Base-by-base conservation (phyloP, 2,888 invertebrate species). In the Leuctra nigra region DNA sequence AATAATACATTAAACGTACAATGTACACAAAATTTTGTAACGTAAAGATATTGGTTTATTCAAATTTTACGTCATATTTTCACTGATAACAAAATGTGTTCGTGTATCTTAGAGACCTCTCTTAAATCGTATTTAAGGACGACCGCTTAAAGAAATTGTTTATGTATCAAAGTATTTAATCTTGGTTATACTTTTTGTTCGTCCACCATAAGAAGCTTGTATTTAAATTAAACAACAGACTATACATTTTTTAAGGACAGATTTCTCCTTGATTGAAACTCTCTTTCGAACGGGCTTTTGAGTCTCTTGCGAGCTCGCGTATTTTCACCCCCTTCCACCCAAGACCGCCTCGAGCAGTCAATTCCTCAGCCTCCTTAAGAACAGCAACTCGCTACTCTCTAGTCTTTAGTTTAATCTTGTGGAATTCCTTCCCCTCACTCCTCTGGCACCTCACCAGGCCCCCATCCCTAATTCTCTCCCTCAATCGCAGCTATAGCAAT, bases 361-460 rank as follows among this genome's bases (percentile, higher is more conserved):
- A 50, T 35, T 55, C 55, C 54, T 54, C 53, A 29, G 55, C 25
- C 46, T 46, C 29, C 35, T 39, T 18, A 38, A 29, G 35, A 9
- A 23, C 53, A 48, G 54, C 48, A 50, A 24, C 50, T 22, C 20
- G 33, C 50, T 50, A 50, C 50, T 20, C 20, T 18, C 50, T 29
- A 50, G 57, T 54, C 57, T 58, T 58, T 58, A 58, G 58, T 58
- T 58, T 58, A 58, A 58, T 58, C 58, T 58, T 52, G 58, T 46
- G 58, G 55, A 58, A 55, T 58, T 55, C 55, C 57, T 57, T 14
- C 16, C 44, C 54, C 47, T 2, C 50, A 14, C 24, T 20, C 50
- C 24, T n/a, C 24, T 23, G 36, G 41, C 54, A 25, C 54, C 39
- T 39, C 57, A 16, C 25, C 33, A 25, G 25, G 20, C 38, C 35